Evolutionary conservation across 2,113 vertebrate genomes (phyloP), one percentile per base, ranked within the genome.

Genomic region (Anguilla japonica): DNA sequence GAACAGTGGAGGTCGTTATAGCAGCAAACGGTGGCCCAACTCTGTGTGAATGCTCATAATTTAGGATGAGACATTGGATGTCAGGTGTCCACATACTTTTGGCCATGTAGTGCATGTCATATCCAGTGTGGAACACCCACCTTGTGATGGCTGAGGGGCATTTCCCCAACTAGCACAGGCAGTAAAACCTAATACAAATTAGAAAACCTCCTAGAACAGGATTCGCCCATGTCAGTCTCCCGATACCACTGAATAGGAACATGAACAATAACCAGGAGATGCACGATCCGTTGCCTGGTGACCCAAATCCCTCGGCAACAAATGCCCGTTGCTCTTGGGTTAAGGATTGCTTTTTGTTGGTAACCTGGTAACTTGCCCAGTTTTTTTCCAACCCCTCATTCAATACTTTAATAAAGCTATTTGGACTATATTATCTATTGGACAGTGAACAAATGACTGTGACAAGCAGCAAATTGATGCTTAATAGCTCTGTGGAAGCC

Each of bases 291-390:
- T 92, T 89, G 89, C 90, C 88, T 88, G 90, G 90, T 91, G 88
- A 90, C 83, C 53, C 71, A 41, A 90, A 90, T 89, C 82, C 84
- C 91, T 39, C 63, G 87, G 89, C 87, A 91, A 91, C 91, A 75
- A 82, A 75, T 88, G 87, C 90, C 84, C n/a, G 83, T 67, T 86
- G 41, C 29, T 18, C 63, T 82, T 71, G 40, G 18, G 78, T 92
- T 53, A 88, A 88, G 91, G 89, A 92, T 87, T 85, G 86, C 86
- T 90, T 85, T 86, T 92, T 87, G 91, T 88, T 90, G 80, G 86
- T 88, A 93, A 87, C 87, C 91, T 93, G 88, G 88, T 90, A 93
- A 93, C 88, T 87, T 0, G 29, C 80, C 91, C 88, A 82, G 89
- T 87, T 90, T 87, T 88, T 87, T 90, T 84, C 34, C 34, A 34